phyloP scores from a whole-genome alignment of 1,140 invertebrate genomes.

The Drosophila subobscura region DNA sequence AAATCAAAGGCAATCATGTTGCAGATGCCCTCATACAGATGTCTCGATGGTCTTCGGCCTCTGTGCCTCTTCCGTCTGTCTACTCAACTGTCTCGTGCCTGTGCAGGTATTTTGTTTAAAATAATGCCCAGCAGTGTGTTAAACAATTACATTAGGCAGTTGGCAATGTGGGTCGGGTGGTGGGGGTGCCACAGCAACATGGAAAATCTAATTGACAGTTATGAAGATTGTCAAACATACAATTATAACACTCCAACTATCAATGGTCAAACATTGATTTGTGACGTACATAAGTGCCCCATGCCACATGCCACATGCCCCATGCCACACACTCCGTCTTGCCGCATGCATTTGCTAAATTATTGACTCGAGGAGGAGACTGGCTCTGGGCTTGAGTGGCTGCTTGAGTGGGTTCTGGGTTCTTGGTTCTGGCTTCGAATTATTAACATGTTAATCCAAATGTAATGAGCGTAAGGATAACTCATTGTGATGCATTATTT shows the following conservation, averaged over 20 bases:
- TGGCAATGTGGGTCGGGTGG: not conserved
- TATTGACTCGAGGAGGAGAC: slow-evolving; percentile 38
- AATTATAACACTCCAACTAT: slow-evolving; percentile 74
- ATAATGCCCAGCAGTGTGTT: slow-evolving; percentile 75
- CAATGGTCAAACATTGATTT: slow-evolving; percentile 65
- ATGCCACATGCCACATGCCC: no score
- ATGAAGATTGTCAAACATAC: slow-evolving; percentile 82
- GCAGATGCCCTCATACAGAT: slow-evolving; percentile 4
- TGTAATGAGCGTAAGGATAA: slow-evolving; percentile 79
- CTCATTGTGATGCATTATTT: slow-evolving; percentile 58
- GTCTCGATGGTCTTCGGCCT: slow-evolving; percentile 1
- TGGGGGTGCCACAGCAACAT: slow-evolving; percentile 29
- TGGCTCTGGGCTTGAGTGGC: not conserved
- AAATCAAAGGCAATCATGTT: slow-evolving; percentile 65
- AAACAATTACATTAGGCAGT: slow-evolving; percentile 73
- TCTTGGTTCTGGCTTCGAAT: slow-evolving; percentile 37
- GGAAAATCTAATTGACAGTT: slow-evolving; percentile 81
- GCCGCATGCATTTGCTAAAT: slow-evolving; percentile 43
- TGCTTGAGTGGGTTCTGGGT: not conserved
- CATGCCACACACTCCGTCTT: not conserved
- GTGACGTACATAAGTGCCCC: not conserved
- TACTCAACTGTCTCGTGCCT: not conserved
- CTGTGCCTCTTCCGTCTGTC: slow-evolving; percentile 7
- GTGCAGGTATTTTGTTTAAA: slow-evolving; percentile 66
- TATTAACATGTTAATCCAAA: slow-evolving; percentile 82